A percentile compares a stretch with the other conserved stretches of the same genome.
These are phyloP conservation scores for Pelvicachromis taeniatus DNA, from an alignment of 2,113 vertebrate genomes.

Conservation along the genomic window DNA sequence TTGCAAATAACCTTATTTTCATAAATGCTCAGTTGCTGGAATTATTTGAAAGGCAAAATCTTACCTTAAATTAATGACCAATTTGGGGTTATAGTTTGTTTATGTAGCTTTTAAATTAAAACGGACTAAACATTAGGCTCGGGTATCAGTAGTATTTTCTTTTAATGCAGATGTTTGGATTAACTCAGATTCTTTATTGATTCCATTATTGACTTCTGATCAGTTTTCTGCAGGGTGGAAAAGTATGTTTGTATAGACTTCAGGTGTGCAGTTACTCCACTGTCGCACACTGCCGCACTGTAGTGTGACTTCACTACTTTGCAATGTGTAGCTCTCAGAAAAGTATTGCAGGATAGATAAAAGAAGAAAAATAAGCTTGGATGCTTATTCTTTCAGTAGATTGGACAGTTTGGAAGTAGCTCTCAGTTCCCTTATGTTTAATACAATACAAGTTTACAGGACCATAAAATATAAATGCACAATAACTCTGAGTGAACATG, in stretches of 20 bases:
- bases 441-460: not conserved
- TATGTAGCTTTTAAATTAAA: not conserved
- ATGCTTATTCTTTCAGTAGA: not conserved
- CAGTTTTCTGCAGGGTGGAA: not conserved
- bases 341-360: not conserved
- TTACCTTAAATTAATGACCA: not conserved
- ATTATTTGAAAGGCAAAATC: not conserved
- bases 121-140: not conserved
- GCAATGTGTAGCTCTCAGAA: not conserved
- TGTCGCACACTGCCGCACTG: not conserved
- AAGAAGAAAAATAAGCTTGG: not conserved
- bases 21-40: not conserved
- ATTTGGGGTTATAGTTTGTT: not conserved
- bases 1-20: not conserved
- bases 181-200: not conserved
- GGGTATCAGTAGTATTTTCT: not conserved
- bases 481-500: not conserved
- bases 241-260: not conserved
- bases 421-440: not conserved
- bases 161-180: not conserved
- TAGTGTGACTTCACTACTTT: not conserved
- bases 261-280: not conserved
- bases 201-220: not conserved
- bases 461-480: not conserved
- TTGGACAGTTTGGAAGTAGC: not conserved